Evolutionary conservation across 2,888 invertebrate genomes (phyloP).

Genomic region (Drosophila rubida): DNA sequence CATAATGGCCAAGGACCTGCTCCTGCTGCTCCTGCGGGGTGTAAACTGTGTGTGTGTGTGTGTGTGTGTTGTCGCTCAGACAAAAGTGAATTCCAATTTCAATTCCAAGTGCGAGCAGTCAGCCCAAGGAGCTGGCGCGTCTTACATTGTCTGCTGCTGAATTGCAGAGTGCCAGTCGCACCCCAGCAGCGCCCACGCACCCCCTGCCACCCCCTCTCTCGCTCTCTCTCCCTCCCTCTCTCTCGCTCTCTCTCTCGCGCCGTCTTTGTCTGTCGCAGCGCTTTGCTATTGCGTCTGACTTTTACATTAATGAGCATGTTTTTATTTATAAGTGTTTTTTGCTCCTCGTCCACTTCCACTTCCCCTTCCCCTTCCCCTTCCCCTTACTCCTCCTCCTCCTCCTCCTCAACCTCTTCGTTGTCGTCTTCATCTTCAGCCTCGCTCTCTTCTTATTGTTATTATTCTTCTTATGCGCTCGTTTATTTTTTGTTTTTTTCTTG

Average conservation of each 20-base stretch:
- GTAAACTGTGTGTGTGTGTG: slow-evolving; percentile 33
- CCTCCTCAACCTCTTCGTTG: background rate
- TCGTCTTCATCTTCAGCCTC: background rate
- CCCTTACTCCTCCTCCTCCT: background rate
- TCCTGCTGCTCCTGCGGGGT: background rate
- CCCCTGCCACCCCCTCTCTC: background rate
- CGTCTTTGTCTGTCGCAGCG: slow-evolving; percentile 20
- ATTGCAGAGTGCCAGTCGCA: slow-evolving; percentile 32
- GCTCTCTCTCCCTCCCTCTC: background rate
- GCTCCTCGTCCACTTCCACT: slow-evolving; percentile 18
- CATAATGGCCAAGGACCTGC: slow-evolving; percentile 62
- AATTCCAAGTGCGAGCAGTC: slow-evolving; percentile 64
- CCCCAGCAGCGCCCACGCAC: slow-evolving; percentile 1
- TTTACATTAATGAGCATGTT: slow-evolving; percentile 80
- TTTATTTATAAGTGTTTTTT: slow-evolving; percentile 77
- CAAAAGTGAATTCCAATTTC: slow-evolving; percentile 76
- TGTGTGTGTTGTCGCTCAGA: slow-evolving; percentile 46
- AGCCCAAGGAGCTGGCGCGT: slow-evolving; percentile 48
- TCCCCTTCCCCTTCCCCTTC: background rate
- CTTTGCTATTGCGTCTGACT: slow-evolving; percentile 59
- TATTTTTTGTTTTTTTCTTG: slow-evolving; percentile 9
- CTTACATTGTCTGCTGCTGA: slow-evolving; percentile 55
- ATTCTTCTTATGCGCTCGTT: slow-evolving; percentile 12
- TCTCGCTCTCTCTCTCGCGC: background rate
- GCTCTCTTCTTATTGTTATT: slow-evolving; percentile 8